Evolutionary conservation across 2,113 vertebrate genomes (phyloP).

Genomic region (Festucalex cinctus): DNA sequence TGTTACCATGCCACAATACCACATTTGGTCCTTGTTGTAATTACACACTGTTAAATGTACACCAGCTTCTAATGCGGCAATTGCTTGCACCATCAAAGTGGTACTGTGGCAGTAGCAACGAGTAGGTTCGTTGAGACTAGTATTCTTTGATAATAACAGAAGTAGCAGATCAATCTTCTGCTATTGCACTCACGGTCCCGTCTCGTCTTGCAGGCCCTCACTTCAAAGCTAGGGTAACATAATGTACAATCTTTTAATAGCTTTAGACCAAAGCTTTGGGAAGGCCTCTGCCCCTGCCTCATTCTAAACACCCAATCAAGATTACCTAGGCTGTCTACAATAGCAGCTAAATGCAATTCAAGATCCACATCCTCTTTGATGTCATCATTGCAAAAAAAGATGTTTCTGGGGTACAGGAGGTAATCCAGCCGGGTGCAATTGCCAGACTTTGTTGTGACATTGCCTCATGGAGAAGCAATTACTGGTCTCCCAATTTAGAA

Average conservation of each 20-base stretch:
- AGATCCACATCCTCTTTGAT: constrained; percentile 94
- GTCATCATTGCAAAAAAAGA: constrained; percentile 86
- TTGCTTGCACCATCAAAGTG: constrained; percentile 72
- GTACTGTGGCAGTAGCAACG: constrained; percentile 74
- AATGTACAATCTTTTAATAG: constrained; percentile 99
- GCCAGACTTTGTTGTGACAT: constrained; percentile 97
- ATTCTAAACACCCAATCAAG: constrained; percentile 99
- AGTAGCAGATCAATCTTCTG: constrained; percentile 84
- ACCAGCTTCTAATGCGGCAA: constrained; percentile 76
- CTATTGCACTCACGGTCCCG: constrained; percentile 90
- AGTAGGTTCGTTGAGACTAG: constrained; percentile 71
- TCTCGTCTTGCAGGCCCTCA: constrained; percentile 87
- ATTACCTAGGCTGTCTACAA: constrained; percentile 94
- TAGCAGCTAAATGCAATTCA: constrained; percentile 99
- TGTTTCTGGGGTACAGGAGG: constrained; percentile 89
- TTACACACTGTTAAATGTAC: constrained; percentile 79
- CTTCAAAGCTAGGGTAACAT: constrained; percentile 99
- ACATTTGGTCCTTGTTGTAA: constrained; percentile 69
- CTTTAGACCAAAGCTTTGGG: constrained; percentile 97
- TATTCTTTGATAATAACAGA: constrained; percentile 86
- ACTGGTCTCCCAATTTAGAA: constrained; percentile 91
- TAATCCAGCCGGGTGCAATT: constrained; percentile 94
- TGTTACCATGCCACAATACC: constrained; percentile 43
- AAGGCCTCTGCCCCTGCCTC: constrained; percentile 86
- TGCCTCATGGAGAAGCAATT: constrained; percentile 93